Conservation (phyloP, 2,888 invertebrate species). For the Acleris cristana region DNA sequence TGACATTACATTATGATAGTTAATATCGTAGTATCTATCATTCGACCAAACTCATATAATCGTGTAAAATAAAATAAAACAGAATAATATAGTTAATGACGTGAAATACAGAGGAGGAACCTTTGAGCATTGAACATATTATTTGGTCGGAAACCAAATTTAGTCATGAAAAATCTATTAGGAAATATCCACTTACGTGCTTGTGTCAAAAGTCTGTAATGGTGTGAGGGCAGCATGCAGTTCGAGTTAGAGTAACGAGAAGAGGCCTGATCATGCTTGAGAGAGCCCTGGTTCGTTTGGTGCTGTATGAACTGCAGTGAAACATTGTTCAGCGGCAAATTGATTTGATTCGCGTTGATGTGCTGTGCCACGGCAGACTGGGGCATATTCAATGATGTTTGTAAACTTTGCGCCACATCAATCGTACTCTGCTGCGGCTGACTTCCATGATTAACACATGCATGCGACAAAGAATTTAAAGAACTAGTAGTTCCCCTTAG, state of each 20-base stretch:
- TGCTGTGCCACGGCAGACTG: constrained; percentile 60
- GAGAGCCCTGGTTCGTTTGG: constrained; percentile 52
- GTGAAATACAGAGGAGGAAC: not conserved
- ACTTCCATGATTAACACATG: constrained; percentile 65
- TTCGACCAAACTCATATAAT: not conserved
- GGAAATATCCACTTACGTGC: constrained; percentile 64
- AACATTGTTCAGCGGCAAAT: constrained; percentile 64
- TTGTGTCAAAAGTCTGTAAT: constrained; percentile 69
- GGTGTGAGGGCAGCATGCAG: constrained; percentile 68
- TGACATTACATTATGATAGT: not conserved
- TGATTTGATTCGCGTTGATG: constrained; percentile 62
- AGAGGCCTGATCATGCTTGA: constrained; percentile 65
- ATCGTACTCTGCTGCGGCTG: constrained; percentile 60
- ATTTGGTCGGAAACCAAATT: no score
- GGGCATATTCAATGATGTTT: constrained; percentile 67
- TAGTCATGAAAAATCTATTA: constrained; percentile 1
- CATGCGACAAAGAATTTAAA: constrained; percentile 63
- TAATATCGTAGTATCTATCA: not conserved
- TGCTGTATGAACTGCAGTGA: constrained; percentile 64
- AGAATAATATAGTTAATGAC: not conserved
- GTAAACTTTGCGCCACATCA: constrained; percentile 68
- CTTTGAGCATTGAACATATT: no score
- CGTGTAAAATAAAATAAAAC: not conserved
- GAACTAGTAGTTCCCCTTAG: constrained; percentile 71
- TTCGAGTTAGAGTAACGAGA: constrained; percentile 66